Evolutionary conservation across 2,888 invertebrate genomes (phyloP).

Genomic region (Tinea trinotella): DNA sequence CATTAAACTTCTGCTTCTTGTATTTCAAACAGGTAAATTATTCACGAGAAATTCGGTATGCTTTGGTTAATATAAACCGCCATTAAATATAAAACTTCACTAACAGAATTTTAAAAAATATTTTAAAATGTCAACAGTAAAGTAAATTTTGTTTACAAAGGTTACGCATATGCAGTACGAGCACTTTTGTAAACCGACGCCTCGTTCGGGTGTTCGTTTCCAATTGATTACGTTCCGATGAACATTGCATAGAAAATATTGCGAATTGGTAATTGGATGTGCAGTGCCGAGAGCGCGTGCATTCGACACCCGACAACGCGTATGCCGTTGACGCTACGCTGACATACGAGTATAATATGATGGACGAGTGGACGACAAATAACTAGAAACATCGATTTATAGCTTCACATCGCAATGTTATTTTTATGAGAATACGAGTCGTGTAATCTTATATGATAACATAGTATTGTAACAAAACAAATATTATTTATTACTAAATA

Average conservation of each 20-base stretch:
- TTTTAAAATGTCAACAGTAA: neutral
- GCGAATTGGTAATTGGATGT: constrained; percentile 64
- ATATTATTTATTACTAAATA: no score
- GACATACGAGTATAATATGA: constrained; percentile 69
- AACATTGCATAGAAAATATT: constrained; percentile 45
- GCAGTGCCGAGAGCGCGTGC: constrained; percentile 27
- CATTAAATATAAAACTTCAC: no score
- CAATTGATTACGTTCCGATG: constrained; percentile 12
- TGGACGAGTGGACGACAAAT: constrained; percentile 31
- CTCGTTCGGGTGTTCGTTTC: neutral
- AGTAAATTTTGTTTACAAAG: constrained; percentile 9
- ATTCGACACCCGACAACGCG: constrained; percentile 42
- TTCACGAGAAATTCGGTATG: no score
- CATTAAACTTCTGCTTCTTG: no score
- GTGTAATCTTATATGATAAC: no score
- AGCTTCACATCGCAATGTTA: neutral
- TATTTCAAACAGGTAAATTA: no score
- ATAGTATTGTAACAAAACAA: no score
- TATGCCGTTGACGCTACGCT: constrained; percentile 53
- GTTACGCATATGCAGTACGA: neutral
- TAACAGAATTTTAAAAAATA: no score
- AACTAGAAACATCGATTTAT: constrained; percentile 2
- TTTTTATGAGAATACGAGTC: neutral
- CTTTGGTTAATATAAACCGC: no score
- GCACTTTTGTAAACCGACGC: neutral